Base-by-base conservation (phyloP, 1,140 invertebrate genomes). In the Drosophila setifemur region DNA sequence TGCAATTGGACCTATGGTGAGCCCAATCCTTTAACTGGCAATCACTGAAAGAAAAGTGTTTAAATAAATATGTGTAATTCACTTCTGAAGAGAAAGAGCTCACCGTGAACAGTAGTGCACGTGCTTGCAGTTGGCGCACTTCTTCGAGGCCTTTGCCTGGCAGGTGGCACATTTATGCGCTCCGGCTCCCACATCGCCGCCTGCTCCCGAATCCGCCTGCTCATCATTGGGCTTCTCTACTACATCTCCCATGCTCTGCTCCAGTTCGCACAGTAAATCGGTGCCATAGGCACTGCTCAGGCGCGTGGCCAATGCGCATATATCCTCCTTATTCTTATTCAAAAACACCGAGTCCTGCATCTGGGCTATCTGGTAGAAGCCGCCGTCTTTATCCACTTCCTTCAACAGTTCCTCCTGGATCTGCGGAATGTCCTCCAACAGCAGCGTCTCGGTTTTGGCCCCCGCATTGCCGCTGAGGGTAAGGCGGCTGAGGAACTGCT, bases 401-500 rank as follows among this genome's bases (percentile, higher is more conserved):
- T 63, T 92, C 50, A 86, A 70, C 6, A 90, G 67, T 3, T 82
- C 55, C 11, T 89, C 74, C 23, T 81, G 74, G 40, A 90, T 90
- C 52, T 89, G 74, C 2, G 93, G 92, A 29, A 94, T 57, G 29
- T 93, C 89, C 92, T 95, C 94, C 2, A 95, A 79, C 12, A 93
- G 72, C 1, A 90, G 45, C 93, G 68, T 26, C 89, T 90, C 37
- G 60, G 75, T 61, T 77, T 91, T 66, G 26, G 60, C 14, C 12
- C 33, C 7, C 5, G 6, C 11, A 37, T 12, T 5, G 2, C 79
- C 68, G 9, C 67, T 37, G 4, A 88, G 49, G 0, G 81, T 73
- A 6, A 88, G 93, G 53, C 60, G 92, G 69, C 92, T 92, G 18
- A 96, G 89, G 90, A 93, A 95, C 87, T 93, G 92, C 89, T 95